A percentile compares a stretch with the other conserved stretches of the same genome.
phyloP scores from a whole-genome alignment of 2,797 vertebrate species.

The Melanogrammus aeglefinus region DNA sequence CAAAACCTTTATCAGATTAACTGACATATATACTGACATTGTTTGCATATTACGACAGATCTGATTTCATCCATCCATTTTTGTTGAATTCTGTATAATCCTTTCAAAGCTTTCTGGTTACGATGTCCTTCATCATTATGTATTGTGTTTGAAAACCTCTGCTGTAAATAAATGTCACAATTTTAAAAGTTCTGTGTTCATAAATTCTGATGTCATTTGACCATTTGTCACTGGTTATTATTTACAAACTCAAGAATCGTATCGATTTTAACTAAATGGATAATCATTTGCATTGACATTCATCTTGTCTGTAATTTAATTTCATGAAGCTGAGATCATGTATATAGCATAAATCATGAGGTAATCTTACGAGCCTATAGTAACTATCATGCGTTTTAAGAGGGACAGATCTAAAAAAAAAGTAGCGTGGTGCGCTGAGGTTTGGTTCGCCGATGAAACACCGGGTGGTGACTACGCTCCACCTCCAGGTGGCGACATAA shows the following conservation, averaged over 20 bases:
- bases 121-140: not conserved
- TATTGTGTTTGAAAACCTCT: not conserved
- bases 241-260: no score
- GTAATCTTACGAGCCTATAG: not conserved
- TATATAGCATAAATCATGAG: not conserved
- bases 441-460: not conserved
- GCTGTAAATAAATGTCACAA: not conserved
- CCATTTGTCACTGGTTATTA: no score
- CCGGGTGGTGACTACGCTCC: not conserved
- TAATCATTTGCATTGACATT: not conserved
- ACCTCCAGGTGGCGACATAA: slow-evolving; percentile 54
- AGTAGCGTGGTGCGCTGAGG: not conserved
- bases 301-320: not conserved
- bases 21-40: no score
- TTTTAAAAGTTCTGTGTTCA: not conserved
- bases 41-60: no score
- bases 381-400: no score
- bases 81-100: fast-evolving
- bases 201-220: not conserved
- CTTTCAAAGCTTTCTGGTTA: slow-evolving; percentile 5
- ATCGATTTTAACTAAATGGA: not conserved
- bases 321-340: no score
- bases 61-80: no score
- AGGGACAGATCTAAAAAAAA: not conserved
- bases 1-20: not conserved